Conservation (phyloP, 2,797 vertebrate species). For the Echiichthys vipera region DNA sequence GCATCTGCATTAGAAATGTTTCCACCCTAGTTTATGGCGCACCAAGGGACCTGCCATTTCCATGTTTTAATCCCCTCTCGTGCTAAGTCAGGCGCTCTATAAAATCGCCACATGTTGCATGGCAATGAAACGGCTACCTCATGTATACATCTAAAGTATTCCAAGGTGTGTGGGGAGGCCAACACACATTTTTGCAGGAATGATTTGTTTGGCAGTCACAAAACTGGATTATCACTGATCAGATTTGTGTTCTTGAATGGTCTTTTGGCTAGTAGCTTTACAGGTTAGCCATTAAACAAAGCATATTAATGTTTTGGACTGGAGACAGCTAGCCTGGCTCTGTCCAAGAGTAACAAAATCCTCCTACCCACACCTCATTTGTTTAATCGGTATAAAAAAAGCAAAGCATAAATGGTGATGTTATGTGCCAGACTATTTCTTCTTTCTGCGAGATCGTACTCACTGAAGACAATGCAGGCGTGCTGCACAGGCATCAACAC, state of each 20-base stretch:
- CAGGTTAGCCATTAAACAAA: background rate
- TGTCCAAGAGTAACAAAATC: background rate
- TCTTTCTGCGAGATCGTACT: no score
- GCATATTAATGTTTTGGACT: background rate
- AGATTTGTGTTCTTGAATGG: conserved; percentile 1
- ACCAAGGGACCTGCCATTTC: conserved; percentile 83
- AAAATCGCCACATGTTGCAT: conserved; percentile 85
- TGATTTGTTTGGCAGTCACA: conserved; percentile 36
- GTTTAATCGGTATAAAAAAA: background rate
- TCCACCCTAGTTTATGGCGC: conserved; percentile 81
- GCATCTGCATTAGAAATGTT: conserved; percentile 81
- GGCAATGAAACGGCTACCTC: conserved; percentile 79
- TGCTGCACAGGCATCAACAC: no score
- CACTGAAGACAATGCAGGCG: no score
- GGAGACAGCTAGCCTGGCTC: background rate
- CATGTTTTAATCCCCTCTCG: conserved; percentile 81
- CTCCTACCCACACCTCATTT: background rate
- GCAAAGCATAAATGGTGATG: no score
- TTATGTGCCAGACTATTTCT: background rate
- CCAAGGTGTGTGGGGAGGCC: conserved; percentile 58
- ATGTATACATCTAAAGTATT: conserved; percentile 62
- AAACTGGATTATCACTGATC: conserved; percentile 10
- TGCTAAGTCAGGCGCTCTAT: conserved; percentile 79
- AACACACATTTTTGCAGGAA: conserved; percentile 49
- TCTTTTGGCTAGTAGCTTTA: background rate